phyloP scores from a whole-genome alignment of 2,113 vertebrate species.

The Mustela nigripes region DNA sequence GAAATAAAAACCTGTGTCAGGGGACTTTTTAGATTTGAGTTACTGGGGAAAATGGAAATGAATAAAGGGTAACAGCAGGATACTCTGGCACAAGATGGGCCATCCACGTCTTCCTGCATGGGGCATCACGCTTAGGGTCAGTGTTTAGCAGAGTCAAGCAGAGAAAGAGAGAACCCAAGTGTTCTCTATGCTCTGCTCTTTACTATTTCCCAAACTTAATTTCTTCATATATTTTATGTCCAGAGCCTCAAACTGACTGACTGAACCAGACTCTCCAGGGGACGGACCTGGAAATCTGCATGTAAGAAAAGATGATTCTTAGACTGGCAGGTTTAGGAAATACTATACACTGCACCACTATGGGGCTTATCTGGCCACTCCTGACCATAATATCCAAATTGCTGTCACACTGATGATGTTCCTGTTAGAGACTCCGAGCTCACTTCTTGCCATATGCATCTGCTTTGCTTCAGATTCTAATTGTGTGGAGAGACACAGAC shows the following conservation, averaged over 20 bases:
- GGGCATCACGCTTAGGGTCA: neutral
- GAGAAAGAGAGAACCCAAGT: neutral
- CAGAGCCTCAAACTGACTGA: neutral
- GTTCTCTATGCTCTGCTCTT: neutral
- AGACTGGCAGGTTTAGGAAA: neutral
- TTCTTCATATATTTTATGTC: neutral
- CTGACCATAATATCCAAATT: neutral
- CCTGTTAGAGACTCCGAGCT: neutral
- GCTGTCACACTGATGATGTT: neutral
- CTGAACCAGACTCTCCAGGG: neutral
- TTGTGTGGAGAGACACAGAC: too few species aligned
- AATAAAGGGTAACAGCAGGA: neutral
- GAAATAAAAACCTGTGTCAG: constrained; percentile 9
- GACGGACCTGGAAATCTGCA: neutral
- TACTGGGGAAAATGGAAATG: neutral
- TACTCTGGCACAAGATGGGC: neutral
- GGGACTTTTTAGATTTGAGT: neutral
- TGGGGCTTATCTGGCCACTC: neutral
- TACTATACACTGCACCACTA: neutral
- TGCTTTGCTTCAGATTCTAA: constrained; percentile 2
- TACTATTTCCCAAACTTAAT: neutral
- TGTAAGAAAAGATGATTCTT: neutral
- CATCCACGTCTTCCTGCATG: neutral
- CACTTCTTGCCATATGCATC: neutral
- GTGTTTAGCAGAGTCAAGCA: neutral